phyloP scores from a whole-genome alignment of 2,797 vertebrate genomes.

The Poecilia gillii region DNA sequence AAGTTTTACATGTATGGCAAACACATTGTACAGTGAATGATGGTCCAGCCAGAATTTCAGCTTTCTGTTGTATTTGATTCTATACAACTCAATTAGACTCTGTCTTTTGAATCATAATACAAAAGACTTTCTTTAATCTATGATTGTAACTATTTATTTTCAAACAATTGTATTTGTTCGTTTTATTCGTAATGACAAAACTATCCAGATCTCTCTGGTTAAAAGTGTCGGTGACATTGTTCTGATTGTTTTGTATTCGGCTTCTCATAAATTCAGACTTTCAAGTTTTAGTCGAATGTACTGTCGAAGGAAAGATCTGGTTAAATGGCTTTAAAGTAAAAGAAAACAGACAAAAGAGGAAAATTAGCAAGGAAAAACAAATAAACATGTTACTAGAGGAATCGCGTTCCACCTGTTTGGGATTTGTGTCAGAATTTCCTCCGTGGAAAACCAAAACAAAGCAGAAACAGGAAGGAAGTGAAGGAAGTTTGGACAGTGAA shows the following conservation, averaged over 20 bases:
- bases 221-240: background rate
- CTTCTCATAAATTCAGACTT: background rate
- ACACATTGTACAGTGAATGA: background rate
- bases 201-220: background rate
- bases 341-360: background rate
- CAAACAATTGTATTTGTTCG: background rate
- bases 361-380: background rate
- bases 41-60: background rate
- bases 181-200: background rate
- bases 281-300: background rate
- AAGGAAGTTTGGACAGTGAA: conserved; percentile 31
- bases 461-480: conserved; percentile 24
- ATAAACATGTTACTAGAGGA: conserved; percentile 3
- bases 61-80: background rate
- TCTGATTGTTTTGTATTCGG: background rate
- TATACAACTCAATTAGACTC: background rate
- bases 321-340: background rate
- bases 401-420: conserved; percentile 6
- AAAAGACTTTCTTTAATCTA: background rate
- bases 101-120: too few species aligned
- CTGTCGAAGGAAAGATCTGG: background rate
- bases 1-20: background rate
- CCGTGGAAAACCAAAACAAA: conserved; percentile 16
- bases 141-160: background rate
- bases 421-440: conserved; percentile 26